A percentile compares a stretch with the other conserved stretches of the same genome.
These are phyloP conservation scores for Ditylenchus dipsaci DNA, from an alignment of 1,140 invertebrate species.

Conservation along the genomic window DNA sequence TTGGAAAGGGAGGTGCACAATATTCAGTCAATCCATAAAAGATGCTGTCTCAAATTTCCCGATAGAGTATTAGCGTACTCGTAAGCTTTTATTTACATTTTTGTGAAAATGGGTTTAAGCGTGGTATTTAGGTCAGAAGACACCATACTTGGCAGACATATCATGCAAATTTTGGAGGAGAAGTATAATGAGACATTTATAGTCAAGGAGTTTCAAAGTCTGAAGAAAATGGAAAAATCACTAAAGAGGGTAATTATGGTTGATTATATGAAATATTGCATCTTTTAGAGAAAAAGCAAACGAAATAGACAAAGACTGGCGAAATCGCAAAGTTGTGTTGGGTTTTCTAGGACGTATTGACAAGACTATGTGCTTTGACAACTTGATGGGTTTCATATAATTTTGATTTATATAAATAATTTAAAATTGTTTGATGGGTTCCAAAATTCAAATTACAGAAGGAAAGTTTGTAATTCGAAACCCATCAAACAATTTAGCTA, in stretches of 20 bases:
- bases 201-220: neutral
- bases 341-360: too few species aligned
- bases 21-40: constrained; percentile 4
- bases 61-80: constrained; percentile 5
- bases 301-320: too few species aligned
- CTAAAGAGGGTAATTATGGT: neutral
- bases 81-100: neutral
- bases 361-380: too few species aligned
- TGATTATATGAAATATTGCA: too few species aligned
- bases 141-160: neutral
- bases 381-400: too few species aligned
- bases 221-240: neutral
- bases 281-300: too few species aligned
- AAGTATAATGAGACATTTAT: neutral
- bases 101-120: neutral
- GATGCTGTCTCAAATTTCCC: neutral
- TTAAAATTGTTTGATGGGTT: too few species aligned
- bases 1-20: constrained; percentile 8
- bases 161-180: neutral
- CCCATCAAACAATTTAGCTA: too few species aligned
- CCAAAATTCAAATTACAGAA: too few species aligned
- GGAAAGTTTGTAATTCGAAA: too few species aligned
- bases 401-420: too few species aligned
- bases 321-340: too few species aligned
- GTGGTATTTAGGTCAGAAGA: neutral